These are phyloP conservation scores for Onthophagus taurus DNA, from an alignment of 1,140 invertebrate species.

Conservation along the genomic window DNA sequence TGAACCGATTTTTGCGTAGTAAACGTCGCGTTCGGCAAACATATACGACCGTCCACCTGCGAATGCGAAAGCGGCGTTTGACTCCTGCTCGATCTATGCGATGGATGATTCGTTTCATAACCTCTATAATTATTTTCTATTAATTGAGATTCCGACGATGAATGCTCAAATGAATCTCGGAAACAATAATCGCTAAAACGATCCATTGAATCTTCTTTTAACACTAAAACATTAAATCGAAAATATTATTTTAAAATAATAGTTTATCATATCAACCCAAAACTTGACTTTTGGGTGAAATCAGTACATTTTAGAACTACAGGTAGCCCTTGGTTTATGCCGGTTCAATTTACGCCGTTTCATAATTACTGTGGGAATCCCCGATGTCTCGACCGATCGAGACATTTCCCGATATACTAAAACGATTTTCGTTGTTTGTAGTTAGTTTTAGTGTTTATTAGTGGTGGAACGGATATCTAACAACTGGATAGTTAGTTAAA, in stretches of 20 bases:
- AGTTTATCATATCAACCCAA: too few relatives aligned
- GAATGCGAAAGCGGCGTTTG: constrained; percentile 41
- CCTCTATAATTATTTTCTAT: constrained; percentile 42
- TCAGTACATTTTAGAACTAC: too few relatives aligned
- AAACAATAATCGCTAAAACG: constrained; percentile 56
- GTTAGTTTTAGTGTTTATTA: too few relatives aligned
- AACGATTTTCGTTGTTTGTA: too few relatives aligned
- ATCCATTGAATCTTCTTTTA: constrained; percentile 36
- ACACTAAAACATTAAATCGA: constrained; percentile 19
- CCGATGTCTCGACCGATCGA: too few relatives aligned
- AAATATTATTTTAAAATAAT: not conserved
- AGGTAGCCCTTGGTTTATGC: too few relatives aligned
- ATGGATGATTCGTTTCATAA: constrained; percentile 41
- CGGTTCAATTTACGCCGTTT: too few relatives aligned
- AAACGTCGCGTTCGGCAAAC: constrained; percentile 25
- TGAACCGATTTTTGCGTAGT: constrained; percentile 24
- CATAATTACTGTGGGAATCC: too few relatives aligned
- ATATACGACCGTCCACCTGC: constrained; percentile 29
- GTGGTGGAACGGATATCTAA: too few relatives aligned
- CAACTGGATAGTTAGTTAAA: too few relatives aligned
- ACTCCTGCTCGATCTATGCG: constrained; percentile 46
- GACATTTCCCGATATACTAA: too few relatives aligned
- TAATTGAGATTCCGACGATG: constrained; percentile 61
- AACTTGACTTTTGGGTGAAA: too few relatives aligned
- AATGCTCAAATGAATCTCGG: constrained; percentile 68